Conservation (phyloP, 2,797 vertebrate genomes). For the Acanthis flammea region DNA sequence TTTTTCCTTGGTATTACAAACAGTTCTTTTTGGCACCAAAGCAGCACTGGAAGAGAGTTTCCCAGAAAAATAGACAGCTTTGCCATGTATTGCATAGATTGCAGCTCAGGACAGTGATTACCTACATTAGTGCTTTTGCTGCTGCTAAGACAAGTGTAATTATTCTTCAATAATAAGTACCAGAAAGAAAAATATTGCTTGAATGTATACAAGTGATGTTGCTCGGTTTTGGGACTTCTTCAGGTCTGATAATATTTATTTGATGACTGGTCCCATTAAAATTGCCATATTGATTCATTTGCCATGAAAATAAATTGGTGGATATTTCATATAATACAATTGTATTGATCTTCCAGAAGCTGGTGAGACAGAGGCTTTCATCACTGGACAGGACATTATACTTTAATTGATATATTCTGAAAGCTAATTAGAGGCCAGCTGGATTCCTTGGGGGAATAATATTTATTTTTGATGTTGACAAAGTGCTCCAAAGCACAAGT, state of each 20-base stretch:
- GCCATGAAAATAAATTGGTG: constrained; percentile 57
- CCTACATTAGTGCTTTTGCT: background rate
- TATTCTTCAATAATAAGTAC: background rate
- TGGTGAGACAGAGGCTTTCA: constrained; percentile 3
- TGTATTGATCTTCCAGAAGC: constrained; percentile 21
- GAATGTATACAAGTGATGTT: background rate
- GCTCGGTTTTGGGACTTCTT: background rate
- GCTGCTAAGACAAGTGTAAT: background rate
- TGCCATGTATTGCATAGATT: background rate
- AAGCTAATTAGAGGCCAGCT: constrained; percentile 47
- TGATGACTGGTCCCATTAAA: constrained; percentile 41
- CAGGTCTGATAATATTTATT: constrained; percentile 5
- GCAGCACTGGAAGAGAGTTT: background rate
- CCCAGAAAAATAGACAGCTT: background rate
- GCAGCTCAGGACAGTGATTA: background rate
- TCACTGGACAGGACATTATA: constrained; percentile 12
- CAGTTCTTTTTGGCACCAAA: background rate
- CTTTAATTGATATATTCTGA: constrained; percentile 55
- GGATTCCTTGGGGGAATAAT: constrained; percentile 30
- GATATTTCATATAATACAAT: background rate
- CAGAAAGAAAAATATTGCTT: constrained; percentile 7
- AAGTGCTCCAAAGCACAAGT: constrained; percentile 13
- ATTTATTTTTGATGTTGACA: constrained; percentile 46
- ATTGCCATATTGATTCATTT: constrained; percentile 41
- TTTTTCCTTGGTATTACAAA: background rate